A percentile compares a stretch with the other conserved stretches of the same genome.
phyloP scores from a whole-genome alignment of 2,888 invertebrate species.

The Acanthosoma haemorrhoidale region DNA sequence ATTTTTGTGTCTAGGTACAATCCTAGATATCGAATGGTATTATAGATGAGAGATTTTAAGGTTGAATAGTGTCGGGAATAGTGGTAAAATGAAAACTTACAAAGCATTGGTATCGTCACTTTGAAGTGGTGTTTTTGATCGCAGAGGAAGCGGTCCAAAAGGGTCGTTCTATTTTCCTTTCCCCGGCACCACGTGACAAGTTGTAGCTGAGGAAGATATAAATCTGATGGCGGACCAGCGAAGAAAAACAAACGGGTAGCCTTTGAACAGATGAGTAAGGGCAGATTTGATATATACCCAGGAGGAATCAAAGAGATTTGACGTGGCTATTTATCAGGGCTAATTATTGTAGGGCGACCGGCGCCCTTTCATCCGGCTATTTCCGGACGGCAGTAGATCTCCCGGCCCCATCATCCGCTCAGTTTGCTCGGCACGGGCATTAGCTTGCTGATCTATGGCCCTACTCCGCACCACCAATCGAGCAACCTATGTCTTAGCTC shows the following conservation, averaged over 20 bases:
- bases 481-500: too few relatives aligned
- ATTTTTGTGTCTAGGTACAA: too few relatives aligned
- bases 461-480: not conserved
- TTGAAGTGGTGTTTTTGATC: not conserved
- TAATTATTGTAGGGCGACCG: not conserved
- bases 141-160: not conserved
- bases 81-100: too few relatives aligned
- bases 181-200: not conserved
- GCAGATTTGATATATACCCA: not conserved
- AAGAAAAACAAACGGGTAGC: not conserved
- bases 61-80: too few relatives aligned
- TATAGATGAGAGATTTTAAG: too few relatives aligned
- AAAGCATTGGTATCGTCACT: not conserved
- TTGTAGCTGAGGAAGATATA: not conserved
- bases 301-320: not conserved
- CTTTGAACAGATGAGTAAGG: constrained; percentile 5
- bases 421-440: constrained; percentile 16
- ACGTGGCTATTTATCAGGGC: not conserved
- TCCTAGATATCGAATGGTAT: too few relatives aligned
- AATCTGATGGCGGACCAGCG: too few relatives aligned
- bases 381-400: constrained; percentile 15
- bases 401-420: constrained; percentile 18
- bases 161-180: not conserved
- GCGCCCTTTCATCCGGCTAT: not conserved
- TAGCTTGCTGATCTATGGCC: constrained; percentile 9